These are phyloP conservation scores for Plagodis pulveraria DNA, from an alignment of 2,888 invertebrate species.

Conservation along the genomic window DNA sequence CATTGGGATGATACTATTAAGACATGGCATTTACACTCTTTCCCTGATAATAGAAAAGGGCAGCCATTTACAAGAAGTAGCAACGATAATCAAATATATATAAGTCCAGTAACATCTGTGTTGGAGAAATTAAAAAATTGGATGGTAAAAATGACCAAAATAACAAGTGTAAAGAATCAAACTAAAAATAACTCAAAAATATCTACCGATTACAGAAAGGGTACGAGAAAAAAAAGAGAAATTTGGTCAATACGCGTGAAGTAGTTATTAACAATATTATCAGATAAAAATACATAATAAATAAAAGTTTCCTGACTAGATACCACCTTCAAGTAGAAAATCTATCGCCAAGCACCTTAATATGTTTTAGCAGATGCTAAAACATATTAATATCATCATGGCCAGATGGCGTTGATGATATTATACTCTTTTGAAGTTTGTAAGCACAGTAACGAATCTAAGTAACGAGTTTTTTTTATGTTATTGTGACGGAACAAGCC, in stretches of 20 bases:
- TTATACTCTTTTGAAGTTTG: no score
- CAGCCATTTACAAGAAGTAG: slow-evolving; percentile 46
- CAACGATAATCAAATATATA: slow-evolving; percentile 40
- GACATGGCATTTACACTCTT: slow-evolving; percentile 76
- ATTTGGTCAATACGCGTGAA: slow-evolving; percentile 60
- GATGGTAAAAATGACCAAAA: slow-evolving; percentile 53
- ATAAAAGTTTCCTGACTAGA: no score
- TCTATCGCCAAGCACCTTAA: no score
- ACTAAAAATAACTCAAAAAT: slow-evolving; percentile 31
- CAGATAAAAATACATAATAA: neutral
- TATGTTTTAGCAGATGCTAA: no score
- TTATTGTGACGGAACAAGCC: no score
- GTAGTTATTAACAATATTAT: slow-evolving; percentile 34
- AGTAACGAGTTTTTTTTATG: no score
- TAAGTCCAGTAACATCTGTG: slow-evolving; percentile 40
- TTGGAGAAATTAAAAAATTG: slow-evolving; percentile 59
- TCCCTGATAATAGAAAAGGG: slow-evolving; percentile 62
- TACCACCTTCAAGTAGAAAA: no score
- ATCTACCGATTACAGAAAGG: slow-evolving; percentile 46
- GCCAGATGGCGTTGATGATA: no score
- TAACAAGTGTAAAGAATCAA: slow-evolving; percentile 43
- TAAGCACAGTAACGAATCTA: no score
- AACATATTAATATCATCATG: no score
- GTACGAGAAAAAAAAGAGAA: slow-evolving; percentile 65
- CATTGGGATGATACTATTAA: slow-evolving; percentile 84